Conservation (phyloP, 2,888 invertebrate genomes). For the Petrolisthes cinctipes region DNA sequence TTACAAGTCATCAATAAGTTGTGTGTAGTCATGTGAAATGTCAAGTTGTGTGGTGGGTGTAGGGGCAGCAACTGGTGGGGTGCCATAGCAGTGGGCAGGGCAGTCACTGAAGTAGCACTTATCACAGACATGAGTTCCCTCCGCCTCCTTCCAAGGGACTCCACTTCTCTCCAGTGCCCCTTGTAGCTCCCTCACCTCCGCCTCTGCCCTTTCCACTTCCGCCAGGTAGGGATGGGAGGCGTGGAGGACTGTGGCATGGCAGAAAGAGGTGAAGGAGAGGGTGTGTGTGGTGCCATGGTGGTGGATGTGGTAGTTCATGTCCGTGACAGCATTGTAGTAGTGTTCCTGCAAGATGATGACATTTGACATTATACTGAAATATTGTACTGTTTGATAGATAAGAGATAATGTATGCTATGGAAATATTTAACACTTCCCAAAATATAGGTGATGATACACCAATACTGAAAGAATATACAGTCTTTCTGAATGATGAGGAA, state of each 20-base stretch:
- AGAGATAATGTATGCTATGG: too few species aligned
- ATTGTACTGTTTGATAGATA: too few species aligned
- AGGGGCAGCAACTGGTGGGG: too few species aligned
- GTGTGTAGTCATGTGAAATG: too few species aligned
- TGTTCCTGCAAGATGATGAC: conserved; percentile 16
- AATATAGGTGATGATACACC: too few species aligned
- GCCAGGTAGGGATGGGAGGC: conserved; percentile 9
- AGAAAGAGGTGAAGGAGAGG: conserved; percentile 45
- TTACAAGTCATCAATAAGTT: too few species aligned
- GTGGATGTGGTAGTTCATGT: conserved; percentile 32
- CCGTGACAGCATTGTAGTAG: conserved; percentile 45
- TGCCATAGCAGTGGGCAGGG: conserved; percentile 39
- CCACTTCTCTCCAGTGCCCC: conserved; percentile 26
- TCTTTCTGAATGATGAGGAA: too few species aligned
- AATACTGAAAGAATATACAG: too few species aligned
- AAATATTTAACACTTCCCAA: too few species aligned
- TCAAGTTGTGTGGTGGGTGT: too few species aligned
- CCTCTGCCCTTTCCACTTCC: conserved; percentile 22
- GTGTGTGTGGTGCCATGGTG: conserved; percentile 10
- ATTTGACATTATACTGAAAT: too few species aligned
- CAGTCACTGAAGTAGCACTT: conserved; percentile 37
- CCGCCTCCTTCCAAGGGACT: background rate
- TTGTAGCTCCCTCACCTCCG: conserved; percentile 11
- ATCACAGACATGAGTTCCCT: conserved; percentile 25
- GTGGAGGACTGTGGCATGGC: conserved; percentile 2